Evolutionary conservation across 2,888 invertebrate species (phyloP), one percentile per base, ranked within the genome.

Genomic region (Ommatoiulus sabulosus): DNA sequence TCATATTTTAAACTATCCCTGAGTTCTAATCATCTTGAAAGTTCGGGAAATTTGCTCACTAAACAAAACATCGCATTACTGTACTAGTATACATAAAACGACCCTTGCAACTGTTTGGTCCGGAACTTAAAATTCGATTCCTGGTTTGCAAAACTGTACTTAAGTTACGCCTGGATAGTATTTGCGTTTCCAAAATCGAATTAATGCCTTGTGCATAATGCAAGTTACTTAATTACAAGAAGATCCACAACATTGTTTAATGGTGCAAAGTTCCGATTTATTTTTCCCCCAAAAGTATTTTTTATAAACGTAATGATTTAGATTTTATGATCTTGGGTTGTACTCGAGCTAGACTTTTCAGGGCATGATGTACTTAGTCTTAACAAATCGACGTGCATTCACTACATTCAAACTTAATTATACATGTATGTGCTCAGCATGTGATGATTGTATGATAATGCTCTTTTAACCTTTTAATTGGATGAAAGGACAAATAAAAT

Each of bases 381-480:
- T 48, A 48, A 48, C 12, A 12, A 48, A 48, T 57, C 3, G 12
- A 57, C 15, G 57, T 57, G 57, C 57, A 57, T 57, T 15, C 57
- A 15, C 57, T 57, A 57, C 57, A 57, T 57, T 57, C 57, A 57
- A 57, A 57, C 15, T 15, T 57, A 57, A 10, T 57, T 57, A 57
- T 17, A 35, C 35, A 35, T 35, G 35, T 35, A 15, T 57, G 57
- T 17, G 57, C 57, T 57, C 57, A 57, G 12, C 57, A 57, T 57
- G 57, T 57, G 57, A 57, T 57, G 57, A 57, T 17, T 57, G 57
- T 17, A 57, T 57, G 57, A 57, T 5, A 57, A 15, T 57, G 57
- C 57, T 57, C 94, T 17, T 93, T 94, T 4, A 92, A 92, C n/a
- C 94, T 94, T 91, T 91, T 95, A 89, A 93, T 94, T 0, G 91